Conservation (phyloP, 2,797 vertebrate species). For the Helicolenus hilgendorfi region DNA sequence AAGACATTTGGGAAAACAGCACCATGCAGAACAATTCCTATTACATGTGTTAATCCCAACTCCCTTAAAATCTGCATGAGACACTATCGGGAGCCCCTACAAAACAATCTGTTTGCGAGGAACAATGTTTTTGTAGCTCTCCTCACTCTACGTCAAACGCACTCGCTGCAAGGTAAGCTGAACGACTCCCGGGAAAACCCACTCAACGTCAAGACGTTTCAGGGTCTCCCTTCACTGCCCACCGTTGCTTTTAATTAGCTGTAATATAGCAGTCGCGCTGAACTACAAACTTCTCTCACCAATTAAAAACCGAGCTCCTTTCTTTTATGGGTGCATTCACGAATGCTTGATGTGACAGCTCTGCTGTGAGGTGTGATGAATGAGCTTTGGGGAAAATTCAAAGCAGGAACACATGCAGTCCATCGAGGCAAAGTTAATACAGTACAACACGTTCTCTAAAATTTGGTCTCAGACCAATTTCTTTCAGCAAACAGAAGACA, state of each 20-base stretch:
- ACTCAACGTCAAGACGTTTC: neutral
- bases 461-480: neutral
- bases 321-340: conserved; percentile 4
- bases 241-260: conserved; percentile 61
- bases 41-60: neutral
- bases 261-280: conserved; percentile 8
- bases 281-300: conserved; percentile 30
- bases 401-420: neutral
- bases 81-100: neutral
- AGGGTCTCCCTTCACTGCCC: conserved; percentile 35
- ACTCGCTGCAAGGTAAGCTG: neutral
- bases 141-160: neutral
- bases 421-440: neutral
- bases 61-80: neutral
- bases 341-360: conserved; percentile 30
- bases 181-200: conserved; percentile 7
- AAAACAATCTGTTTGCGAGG: neutral
- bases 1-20: conserved; percentile 57
- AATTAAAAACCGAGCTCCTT: conserved; percentile 28
- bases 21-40: conserved; percentile 15
- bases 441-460: neutral
- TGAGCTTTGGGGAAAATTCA: conserved; percentile 25
- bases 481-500: conserved; percentile 6
- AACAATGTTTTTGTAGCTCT: neutral
- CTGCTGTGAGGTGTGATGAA: conserved; percentile 39